These are phyloP conservation scores for Neolamprologus variostigma DNA, from an alignment of 2,113 vertebrate genomes.

Conservation along the genomic window DNA sequence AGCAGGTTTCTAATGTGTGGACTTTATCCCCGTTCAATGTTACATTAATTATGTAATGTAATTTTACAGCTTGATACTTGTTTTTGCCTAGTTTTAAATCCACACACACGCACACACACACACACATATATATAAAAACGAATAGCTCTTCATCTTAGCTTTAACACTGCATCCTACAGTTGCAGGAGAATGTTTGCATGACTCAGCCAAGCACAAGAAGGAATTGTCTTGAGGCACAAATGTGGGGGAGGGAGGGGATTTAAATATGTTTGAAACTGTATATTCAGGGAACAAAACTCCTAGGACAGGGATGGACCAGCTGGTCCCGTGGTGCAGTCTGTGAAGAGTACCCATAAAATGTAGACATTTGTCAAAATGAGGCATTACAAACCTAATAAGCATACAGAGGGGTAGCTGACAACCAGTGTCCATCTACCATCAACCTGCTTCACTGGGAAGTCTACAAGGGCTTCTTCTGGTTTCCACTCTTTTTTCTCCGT, in stretches of 20 bases:
- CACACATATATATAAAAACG: fast-evolving
- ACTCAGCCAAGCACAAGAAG: conserved; percentile 40
- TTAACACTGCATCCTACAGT: conserved; percentile 17
- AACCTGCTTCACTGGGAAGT: conserved; percentile 35
- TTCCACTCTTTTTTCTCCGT: conserved; percentile 22
- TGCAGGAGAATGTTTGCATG: conserved; percentile 42
- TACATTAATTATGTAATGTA: not conserved
- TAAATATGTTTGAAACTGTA: conserved; percentile 2
- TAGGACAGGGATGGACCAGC: conserved; percentile 51
- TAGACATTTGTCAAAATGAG: conserved; percentile 19
- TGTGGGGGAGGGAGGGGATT: not conserved
- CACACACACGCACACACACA: not conserved
- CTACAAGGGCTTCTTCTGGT: conserved; percentile 36
- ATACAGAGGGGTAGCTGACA: not conserved
- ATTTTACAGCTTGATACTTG: not conserved
- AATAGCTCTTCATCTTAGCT: conserved; percentile 22
- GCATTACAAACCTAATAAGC: conserved; percentile 1
- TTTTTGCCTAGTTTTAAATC: not conserved
- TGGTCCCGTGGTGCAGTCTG: conserved; percentile 55
- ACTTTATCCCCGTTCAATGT: not conserved
- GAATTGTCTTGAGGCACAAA: conserved; percentile 25
- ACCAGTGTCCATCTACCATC: conserved; percentile 16
- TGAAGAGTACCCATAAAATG: conserved; percentile 34
- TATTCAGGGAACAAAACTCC: conserved; percentile 58
- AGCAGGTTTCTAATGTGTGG: conserved; percentile 8